Conservation (phyloP, 2,113 vertebrate genomes). For the Thryonomys swinderianus region DNA sequence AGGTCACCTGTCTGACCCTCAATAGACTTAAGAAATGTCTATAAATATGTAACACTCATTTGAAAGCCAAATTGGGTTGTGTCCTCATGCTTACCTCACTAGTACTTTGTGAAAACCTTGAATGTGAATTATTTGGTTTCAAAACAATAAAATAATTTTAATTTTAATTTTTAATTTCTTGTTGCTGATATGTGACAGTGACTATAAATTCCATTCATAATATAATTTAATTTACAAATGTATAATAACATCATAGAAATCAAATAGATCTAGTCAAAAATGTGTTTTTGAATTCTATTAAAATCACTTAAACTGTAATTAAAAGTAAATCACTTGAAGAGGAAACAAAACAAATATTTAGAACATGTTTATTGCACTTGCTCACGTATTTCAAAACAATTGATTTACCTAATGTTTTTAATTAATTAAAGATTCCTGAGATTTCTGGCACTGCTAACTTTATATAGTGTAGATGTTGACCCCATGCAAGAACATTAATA, state of each 20-base stretch:
- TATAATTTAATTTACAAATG: background rate
- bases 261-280: background rate
- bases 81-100: background rate
- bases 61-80: background rate
- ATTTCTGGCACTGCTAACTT: constrained; percentile 32
- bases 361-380: background rate
- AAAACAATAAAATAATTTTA: background rate
- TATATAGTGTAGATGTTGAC: background rate
- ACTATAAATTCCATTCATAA: background rate
- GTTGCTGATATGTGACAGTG: background rate
- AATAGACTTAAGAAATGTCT: background rate
- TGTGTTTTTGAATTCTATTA: background rate
- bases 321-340: background rate
- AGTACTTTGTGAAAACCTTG: background rate
- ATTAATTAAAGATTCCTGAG: constrained; percentile 46
- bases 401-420: constrained; percentile 30
- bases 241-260: background rate
- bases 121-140: background rate
- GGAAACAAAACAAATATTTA: background rate
- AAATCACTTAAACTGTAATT: background rate
- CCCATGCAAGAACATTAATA: constrained; percentile 15
- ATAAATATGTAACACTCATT: background rate
- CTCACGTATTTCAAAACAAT: background rate
- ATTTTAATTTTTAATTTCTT: background rate
- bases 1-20: background rate